A percentile compares a stretch with the other conserved stretches of the same genome.
Evolutionary conservation across 2,888 invertebrate genomes (phyloP).

Genomic region (Colostygia pectinataria): DNA sequence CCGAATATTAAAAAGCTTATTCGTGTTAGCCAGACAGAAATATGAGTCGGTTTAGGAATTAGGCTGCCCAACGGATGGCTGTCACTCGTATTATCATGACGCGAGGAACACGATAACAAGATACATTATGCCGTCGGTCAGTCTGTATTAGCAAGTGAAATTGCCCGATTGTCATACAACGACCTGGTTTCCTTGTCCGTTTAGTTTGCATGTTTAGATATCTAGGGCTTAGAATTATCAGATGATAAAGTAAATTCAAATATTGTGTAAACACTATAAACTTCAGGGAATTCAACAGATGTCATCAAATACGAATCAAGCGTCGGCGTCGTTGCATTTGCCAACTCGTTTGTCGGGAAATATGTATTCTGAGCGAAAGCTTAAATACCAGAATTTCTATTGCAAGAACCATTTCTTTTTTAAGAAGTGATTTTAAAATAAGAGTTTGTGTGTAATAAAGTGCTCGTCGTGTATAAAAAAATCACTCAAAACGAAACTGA

Average conservation of each 20-base stretch:
- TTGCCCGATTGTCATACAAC: conserved; percentile 51
- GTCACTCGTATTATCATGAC: conserved; percentile 24
- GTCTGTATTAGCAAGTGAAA: conserved; percentile 64
- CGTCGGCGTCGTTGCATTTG: conserved; percentile 5
- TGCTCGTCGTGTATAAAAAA: too few species aligned
- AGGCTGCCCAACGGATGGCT: conserved; percentile 25
- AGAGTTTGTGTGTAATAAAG: too few species aligned
- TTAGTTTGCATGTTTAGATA: conserved; percentile 29
- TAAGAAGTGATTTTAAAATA: too few species aligned
- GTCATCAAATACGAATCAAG: conserved; percentile 2
- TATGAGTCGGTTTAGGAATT: conserved; percentile 18
- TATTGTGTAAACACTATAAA: not conserved
- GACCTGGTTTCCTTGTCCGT: conserved; percentile 46
- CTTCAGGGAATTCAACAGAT: conserved; percentile 1
- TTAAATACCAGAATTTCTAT: not conserved
- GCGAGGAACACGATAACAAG: conserved; percentile 41
- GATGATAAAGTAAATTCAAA: conserved; percentile 6
- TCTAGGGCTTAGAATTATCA: conserved; percentile 31
- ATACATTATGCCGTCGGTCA: conserved; percentile 45
- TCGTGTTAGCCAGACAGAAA: conserved; percentile 9
- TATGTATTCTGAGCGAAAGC: not conserved
- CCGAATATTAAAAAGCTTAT: not conserved
- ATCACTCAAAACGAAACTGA: too few species aligned
- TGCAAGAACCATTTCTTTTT: too few species aligned
- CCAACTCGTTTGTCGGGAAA: conserved; percentile 6